Evolutionary conservation across 2,888 invertebrate species (phyloP).

Genomic region (Dolomedes plantarius): DNA sequence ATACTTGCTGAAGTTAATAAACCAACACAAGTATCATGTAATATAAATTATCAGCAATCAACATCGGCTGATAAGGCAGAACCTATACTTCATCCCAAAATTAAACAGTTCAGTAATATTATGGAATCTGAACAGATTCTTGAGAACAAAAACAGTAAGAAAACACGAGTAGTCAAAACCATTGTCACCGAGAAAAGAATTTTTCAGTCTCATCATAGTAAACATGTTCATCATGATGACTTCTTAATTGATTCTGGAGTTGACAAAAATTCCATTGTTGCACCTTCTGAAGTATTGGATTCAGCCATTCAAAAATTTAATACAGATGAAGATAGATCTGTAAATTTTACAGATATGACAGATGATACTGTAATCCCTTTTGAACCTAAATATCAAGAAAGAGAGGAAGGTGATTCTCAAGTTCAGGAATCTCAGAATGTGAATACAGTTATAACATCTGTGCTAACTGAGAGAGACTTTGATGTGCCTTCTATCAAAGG

Average conservation of each 20-base stretch:
- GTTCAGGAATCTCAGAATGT: no score
- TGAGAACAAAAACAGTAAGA: not conserved
- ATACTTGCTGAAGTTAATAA: slow-evolving; percentile 34
- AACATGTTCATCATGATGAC: not conserved
- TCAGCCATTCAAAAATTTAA: not conserved
- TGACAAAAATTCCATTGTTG: not conserved
- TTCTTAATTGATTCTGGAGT: not conserved
- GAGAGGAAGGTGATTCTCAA: no score
- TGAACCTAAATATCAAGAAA: no score
- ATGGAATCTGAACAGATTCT: not conserved
- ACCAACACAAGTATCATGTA: not conserved
- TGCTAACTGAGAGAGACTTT: no score
- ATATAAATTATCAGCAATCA: not conserved
- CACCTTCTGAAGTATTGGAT: not conserved
- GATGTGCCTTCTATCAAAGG: no score
- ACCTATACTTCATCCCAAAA: not conserved
- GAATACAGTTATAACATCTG: no score
- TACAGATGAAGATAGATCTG: not conserved
- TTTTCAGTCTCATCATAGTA: not conserved
- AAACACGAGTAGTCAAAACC: not conserved
- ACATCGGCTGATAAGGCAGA: not conserved
- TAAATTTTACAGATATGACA: not conserved
- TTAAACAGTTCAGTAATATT: not conserved
- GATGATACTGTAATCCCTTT: not conserved
- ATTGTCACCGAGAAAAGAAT: not conserved